A percentile compares a stretch with the other conserved stretches of the same genome.
phyloP scores from a whole-genome alignment of 2,113 vertebrate species.

The Siphamia tubifer region DNA sequence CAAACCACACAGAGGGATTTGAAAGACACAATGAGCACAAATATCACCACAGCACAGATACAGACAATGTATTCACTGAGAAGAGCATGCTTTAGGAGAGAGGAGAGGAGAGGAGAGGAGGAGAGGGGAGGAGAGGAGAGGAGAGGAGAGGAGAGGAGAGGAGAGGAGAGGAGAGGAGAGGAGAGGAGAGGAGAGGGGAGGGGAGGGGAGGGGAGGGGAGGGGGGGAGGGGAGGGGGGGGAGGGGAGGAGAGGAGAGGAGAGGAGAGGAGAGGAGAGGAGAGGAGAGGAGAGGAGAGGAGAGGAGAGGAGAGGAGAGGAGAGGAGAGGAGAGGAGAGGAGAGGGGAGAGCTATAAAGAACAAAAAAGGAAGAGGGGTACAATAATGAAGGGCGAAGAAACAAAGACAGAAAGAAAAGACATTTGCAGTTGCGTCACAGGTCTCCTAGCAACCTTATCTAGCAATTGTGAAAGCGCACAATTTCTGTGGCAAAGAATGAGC shows the following conservation, averaged over 20 bases:
- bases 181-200: constrained; percentile 12
- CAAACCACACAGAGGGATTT: constrained; percentile 23
- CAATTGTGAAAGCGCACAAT: background rate
- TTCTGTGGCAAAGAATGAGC: background rate
- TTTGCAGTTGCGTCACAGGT: background rate
- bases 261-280: background rate
- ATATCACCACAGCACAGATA: constrained; percentile 8
- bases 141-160: too few relatives aligned
- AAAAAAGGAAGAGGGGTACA: background rate
- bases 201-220: constrained; percentile 43
- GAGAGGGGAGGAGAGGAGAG: background rate
- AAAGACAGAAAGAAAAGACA: background rate
- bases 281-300: too few relatives aligned
- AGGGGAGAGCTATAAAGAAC: background rate
- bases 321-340: constrained; percentile 26
- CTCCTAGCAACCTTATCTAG: background rate
- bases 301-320: too few relatives aligned
- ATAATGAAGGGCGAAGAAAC: constrained; percentile 3
- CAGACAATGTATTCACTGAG: constrained; percentile 69
- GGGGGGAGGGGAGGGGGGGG: constrained; percentile 20
- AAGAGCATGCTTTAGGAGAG: constrained; percentile 75
- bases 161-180: too few relatives aligned
- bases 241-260: constrained; percentile 12
- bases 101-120: constrained; percentile 12
- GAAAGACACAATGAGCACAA: constrained; percentile 24